Evolutionary conservation across 2,797 vertebrate species (phyloP), one percentile per base, ranked within the genome.

Genomic region (Manis javanica): DNA sequence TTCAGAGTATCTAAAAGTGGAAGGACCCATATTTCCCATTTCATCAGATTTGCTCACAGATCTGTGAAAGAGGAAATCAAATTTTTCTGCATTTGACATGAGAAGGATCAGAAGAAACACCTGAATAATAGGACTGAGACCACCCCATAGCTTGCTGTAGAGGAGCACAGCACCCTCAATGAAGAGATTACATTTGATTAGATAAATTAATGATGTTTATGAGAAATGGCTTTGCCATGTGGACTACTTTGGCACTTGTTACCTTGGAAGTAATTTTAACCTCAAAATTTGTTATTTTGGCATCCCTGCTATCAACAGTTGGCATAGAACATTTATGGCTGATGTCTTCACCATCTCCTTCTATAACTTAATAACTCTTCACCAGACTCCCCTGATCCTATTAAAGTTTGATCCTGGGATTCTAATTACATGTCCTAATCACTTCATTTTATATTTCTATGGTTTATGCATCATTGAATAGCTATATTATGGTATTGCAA

Each of bases 371-470:
- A 87, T 78, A 78, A 55, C 71, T 39, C 11, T 57, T 77, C 4
- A 72, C 16, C 21, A 29, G 21, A 84, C 2, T 79, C 61, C 5
- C 21, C 21, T 91, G 83, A 57, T 51, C 31, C n/a, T 69, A 37
- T n/a, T 19, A 61, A 93, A 55, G 4, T 82, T 71, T 75, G 37
- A 59, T 81, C 9, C 26, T 16, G 19, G 4, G n/a, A 31, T 96
- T 90, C 57, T 91, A 79, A 92, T 90, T 55, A 59, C n/a, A 46
- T 90, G 3, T 0, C 21, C 5, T 53, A 68, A 74, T 81, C 19
- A 92, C 26, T 90, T 12, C 26, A 57, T 83, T 95, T 18, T 86
- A 3, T 82, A 95, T 78, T 84, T 78, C 34, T 55, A 21, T 18
- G 12, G 4, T 23, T 92, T 46, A 74, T 71, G 55, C 18, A 5